Evolutionary conservation across 2,113 vertebrate species (phyloP).

Genomic region (Sinocyclocheilus anshuiensis): DNA sequence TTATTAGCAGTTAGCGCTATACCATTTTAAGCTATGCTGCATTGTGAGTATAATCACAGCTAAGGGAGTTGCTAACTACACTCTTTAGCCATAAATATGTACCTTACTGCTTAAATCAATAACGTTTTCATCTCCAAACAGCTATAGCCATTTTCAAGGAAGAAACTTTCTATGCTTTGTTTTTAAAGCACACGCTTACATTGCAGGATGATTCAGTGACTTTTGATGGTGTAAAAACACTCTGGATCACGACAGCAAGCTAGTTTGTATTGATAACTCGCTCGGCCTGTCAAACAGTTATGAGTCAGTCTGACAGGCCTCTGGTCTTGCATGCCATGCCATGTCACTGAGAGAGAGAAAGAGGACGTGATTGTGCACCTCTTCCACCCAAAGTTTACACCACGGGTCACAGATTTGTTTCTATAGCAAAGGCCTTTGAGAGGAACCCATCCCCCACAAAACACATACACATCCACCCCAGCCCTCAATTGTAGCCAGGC

Average conservation of each 20-base stretch:
- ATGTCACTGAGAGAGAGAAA: slow-evolving; percentile 4
- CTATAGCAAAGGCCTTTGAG: slow-evolving; percentile 26
- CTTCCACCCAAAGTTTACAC: slow-evolving; percentile 3
- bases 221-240: neutral
- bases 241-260: neutral
- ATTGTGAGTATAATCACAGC: neutral
- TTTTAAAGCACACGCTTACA: neutral
- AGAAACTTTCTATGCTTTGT: neutral
- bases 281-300: neutral
- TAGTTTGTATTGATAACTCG: slow-evolving; percentile 11
- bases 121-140: neutral
- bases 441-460: slow-evolving; percentile 43
- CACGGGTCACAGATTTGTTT: slow-evolving; percentile 16
- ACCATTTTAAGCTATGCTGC: neutral
- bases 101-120: neutral
- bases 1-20: neutral
- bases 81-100: neutral
- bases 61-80: neutral
- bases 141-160: neutral
- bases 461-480: slow-evolving; percentile 3
- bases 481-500: slow-evolving; percentile 5
- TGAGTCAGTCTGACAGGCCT: slow-evolving; percentile 14
- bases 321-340: slow-evolving; percentile 15
- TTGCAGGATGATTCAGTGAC: neutral
- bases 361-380: neutral